Conservation (phyloP, 2,797 vertebrate species). For the Eutrigla gurnardus region DNA sequence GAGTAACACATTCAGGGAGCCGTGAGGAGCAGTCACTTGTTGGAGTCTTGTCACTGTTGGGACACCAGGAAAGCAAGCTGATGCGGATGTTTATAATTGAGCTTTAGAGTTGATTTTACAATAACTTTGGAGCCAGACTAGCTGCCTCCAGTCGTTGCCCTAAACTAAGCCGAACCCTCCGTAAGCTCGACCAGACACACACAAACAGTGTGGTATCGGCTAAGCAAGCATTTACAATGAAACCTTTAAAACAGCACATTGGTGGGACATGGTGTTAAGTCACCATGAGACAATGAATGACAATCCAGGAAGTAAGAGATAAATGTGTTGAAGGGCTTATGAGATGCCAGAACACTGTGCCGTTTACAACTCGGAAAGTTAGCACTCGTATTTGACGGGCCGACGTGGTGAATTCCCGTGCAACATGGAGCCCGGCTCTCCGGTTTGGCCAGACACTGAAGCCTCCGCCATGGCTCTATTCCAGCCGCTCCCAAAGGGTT, state of each 20-base stretch:
- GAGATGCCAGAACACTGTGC: conserved; percentile 1
- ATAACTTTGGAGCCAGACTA: background rate
- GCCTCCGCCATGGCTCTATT: too few relatives aligned
- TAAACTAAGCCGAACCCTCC: background rate
- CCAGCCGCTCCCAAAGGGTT: too few relatives aligned
- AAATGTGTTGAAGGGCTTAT: background rate
- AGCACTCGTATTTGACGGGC: background rate
- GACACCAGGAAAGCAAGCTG: background rate
- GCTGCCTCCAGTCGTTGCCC: background rate
- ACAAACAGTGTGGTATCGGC: background rate
- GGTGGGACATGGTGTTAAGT: background rate
- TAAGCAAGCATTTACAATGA: background rate
- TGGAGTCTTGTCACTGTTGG: background rate
- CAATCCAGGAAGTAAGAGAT: background rate
- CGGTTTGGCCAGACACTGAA: too few relatives aligned
- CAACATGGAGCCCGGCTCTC: too few relatives aligned
- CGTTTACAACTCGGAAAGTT: background rate
- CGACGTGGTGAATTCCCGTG: background rate
- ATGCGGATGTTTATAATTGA: background rate
- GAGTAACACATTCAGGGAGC: background rate
- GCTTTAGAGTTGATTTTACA: background rate
- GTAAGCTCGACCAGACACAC: background rate
- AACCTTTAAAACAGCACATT: background rate
- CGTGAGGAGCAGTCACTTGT: background rate
- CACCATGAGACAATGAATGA: background rate